Evolutionary conservation across 1,140 invertebrate genomes (phyloP), one percentile per base, ranked within the genome.

Genomic region (Cylas formicarius): DNA sequence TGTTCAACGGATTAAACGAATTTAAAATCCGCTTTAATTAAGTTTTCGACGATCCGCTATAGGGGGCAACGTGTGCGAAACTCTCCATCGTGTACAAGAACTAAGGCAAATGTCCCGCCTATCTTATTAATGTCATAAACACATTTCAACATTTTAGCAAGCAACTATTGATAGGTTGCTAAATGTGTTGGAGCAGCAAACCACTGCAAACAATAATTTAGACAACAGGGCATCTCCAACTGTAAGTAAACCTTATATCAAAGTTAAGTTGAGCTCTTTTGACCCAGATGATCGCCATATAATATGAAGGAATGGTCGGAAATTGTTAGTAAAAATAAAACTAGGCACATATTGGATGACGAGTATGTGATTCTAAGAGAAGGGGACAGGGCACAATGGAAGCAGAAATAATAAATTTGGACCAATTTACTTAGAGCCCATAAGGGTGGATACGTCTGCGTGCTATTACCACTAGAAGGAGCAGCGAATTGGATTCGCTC

Each of bases 291-390:
- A 32, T 32, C 29, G 11, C 29, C 29, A 32, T 39, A 39, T 39
- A 24, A 7, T 17, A 39, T 39, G 36, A 24, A 39, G 28, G 36
- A 39, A 26, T 39, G 36, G 36, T 39, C 28, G 19, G 22, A 26
- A 2, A 26, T 26, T 26, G 36, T 16, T 17, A 39, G 17, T 39
- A 8, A 18, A 2, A 24, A 11, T 39, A 8, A 26, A 39, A 2
- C 7, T 26, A 8, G 36, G 20, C 17, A 16, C 17, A 13, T 16
- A 11, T 32, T 32, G 17, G 29, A 32, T 6, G 29, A 8, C 13
- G 29, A 5, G 29, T n/a, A 32, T 32, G 17, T 32, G 13, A 32
- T 32, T 32, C 13, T 32, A 5, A 32, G 17, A 13, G 29, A 13
- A 13, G 29, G 29, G 7, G 13, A 32, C 13, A 16, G n/a, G 29